A percentile compares a stretch with the other conserved stretches of the same genome.
These are phyloP conservation scores for Theretra japonica DNA, from an alignment of 2,888 invertebrate genomes.

Conservation along the genomic window DNA sequence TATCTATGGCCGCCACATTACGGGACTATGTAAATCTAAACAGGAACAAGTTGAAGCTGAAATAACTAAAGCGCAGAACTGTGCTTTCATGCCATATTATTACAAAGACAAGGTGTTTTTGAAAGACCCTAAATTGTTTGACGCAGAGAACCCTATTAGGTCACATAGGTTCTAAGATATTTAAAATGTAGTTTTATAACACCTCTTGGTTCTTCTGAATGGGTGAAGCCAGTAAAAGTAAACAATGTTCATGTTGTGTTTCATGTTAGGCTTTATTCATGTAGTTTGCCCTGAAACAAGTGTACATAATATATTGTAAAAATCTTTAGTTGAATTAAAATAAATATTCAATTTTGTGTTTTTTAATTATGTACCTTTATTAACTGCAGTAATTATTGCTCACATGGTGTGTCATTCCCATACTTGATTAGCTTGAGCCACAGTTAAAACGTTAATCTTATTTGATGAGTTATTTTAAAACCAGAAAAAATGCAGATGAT, in stretches of 20 bases:
- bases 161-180: constrained; percentile 88
- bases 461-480: too few species aligned
- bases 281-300: background rate
- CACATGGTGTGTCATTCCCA: too few species aligned
- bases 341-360: background rate
- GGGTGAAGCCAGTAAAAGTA: background rate
- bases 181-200: background rate
- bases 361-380: background rate
- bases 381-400: too few species aligned
- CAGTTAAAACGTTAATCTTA: too few species aligned
- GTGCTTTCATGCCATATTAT: constrained; percentile 93
- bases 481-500: too few species aligned
- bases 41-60: constrained; percentile 90
- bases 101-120: constrained; percentile 92
- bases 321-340: background rate
- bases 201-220: background rate
- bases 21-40: constrained; percentile 94
- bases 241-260: too few species aligned
- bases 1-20: constrained; percentile 96
- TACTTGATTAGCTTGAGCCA: too few species aligned
- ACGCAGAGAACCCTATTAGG: constrained; percentile 92
- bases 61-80: constrained; percentile 89
- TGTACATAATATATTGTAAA: background rate
- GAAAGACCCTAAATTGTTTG: constrained; percentile 95
- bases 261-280: too few species aligned